Base-by-base conservation (phyloP, 2,888 invertebrate species). In the Scotopteryx bipunctaria region DNA sequence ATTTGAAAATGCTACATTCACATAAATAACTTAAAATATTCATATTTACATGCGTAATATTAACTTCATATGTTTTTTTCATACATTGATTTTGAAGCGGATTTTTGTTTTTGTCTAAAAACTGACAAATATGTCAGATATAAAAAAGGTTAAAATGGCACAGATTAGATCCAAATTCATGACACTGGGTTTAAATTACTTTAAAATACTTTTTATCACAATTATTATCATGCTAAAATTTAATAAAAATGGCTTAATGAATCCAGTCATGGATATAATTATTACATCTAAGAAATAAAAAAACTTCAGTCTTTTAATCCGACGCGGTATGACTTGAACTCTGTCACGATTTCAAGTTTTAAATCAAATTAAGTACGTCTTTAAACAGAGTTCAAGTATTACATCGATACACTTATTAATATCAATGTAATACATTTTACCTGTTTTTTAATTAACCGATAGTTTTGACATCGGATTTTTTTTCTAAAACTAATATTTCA, bases 1-100 rank as follows among this genome's bases (percentile, higher is more conserved):
- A 73, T 74, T 76, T 69, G 43, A 78, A 80, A 81, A 81, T 74
- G 69, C 78, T 86, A 89, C 71, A 83, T 86, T 87, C 80, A 83
- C 86, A 89, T 90, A 90, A 90, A 90, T 90, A 86, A 88, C 80
- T 89, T 87, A 88, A 78, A 77, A 71, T 70, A 78, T 74, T 66
- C 36, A 55, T 88, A 89, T 89, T 79, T 89, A 89, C 88, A 90
- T 82, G 78, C 79, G 68, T 79, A 77, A 77, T 81, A 80, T 70
- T 67, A 64, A 64, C 45, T 53, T 35, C 15, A 33, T 55, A 44
- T 55, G 56, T 55, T 38, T 53, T 56, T 14, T 41, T 55, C 47
- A 47, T 44, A 55, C 45, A 47, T 49, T 53, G 27, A 59, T 73
- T 76, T 71, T 71, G 69, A 70, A 73, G 69, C 73, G 77, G 75